Evolutionary conservation across 1,140 invertebrate species (phyloP).

Genomic region (Hestina assimilis): DNA sequence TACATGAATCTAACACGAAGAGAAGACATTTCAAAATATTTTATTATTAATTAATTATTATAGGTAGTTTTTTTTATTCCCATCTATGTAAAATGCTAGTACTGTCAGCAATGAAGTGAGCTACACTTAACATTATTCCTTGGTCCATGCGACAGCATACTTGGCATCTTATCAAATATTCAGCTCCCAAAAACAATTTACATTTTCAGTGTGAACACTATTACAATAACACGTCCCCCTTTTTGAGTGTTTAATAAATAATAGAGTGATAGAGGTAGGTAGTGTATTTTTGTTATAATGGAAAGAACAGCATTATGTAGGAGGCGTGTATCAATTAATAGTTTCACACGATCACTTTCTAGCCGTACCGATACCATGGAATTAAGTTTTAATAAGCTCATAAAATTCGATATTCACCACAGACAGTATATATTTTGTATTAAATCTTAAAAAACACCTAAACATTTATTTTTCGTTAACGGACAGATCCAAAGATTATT

Average conservation of each 20-base stretch:
- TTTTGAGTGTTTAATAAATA: background rate
- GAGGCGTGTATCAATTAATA: slow-evolving; percentile 53
- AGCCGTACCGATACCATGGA: slow-evolving; percentile 49
- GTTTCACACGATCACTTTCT: slow-evolving; percentile 17
- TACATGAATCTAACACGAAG: slow-evolving; percentile 65
- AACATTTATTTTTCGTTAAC: slow-evolving; percentile 43
- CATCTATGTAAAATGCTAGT: slow-evolving; percentile 61
- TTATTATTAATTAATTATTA: slow-evolving; percentile 26
- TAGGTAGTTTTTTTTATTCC: slow-evolving; percentile 15
- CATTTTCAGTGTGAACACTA: background rate
- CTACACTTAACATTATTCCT: slow-evolving; percentile 68
- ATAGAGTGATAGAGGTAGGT: background rate
- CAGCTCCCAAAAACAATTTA: slow-evolving; percentile 12
- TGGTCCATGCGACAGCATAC: slow-evolving; percentile 70
- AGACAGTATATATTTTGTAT: slow-evolving; percentile 68
- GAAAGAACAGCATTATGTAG: background rate
- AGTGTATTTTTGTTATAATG: background rate
- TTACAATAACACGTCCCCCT: slow-evolving; percentile 42
- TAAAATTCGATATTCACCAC: slow-evolving; percentile 74
- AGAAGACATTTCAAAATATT: slow-evolving; percentile 62
- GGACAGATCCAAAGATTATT: slow-evolving; percentile 66
- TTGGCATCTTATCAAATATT: slow-evolving; percentile 56
- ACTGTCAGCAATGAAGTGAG: slow-evolving; percentile 65
- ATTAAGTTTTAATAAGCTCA: slow-evolving; percentile 75
- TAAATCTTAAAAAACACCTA: slow-evolving; percentile 60